Evolutionary conservation across 1,140 invertebrate genomes (phyloP), one percentile per base, ranked within the genome.

Genomic region (Nebria ingens): DNA sequence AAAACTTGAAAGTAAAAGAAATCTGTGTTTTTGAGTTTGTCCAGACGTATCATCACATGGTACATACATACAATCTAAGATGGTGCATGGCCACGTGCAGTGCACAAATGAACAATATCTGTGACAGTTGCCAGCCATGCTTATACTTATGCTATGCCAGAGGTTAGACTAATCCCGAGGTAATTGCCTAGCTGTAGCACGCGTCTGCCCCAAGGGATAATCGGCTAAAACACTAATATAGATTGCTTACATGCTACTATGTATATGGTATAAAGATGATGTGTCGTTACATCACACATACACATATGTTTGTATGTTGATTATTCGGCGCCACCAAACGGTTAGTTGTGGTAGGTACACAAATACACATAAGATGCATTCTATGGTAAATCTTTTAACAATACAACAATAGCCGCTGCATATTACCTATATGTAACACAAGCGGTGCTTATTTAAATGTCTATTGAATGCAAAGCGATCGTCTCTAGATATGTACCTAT

Each of bases 161-260:
- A 12, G 17, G 40, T 4, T 17, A 45, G 3, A 4, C 9, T 45
- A 45, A 45, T 45, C 9, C 17, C 40, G 40, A 17, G 9, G 40
- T 45, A 45, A 45, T 45, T 45, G 40, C 40, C 15, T 17, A 12
- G 40, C n/a, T n/a, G n/a, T n/a, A 17, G 40, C 40, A 45, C 40
- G 40, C 40, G 40, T 45, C 17, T 17, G 17, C 15, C 15, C 17
- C 40, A 12, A 17, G 40, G 15, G 15, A 45, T 29, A 29, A 29
- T 45, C 40, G 17, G 6, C 6, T 17, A 45, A 45, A 45, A 45
- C 17, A 45, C 17, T 17, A 9, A 45, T 45, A 9, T 4, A 9
- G 40, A 17, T 45, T 45, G 17, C 40, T 3, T 6, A 13, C 25
- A 29, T 29, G 4, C 25, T 29, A 13, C 13, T 6, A 6, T 29